Evolutionary conservation across 2,113 vertebrate species (phyloP).

Genomic region (Oophaga pumilio): DNA sequence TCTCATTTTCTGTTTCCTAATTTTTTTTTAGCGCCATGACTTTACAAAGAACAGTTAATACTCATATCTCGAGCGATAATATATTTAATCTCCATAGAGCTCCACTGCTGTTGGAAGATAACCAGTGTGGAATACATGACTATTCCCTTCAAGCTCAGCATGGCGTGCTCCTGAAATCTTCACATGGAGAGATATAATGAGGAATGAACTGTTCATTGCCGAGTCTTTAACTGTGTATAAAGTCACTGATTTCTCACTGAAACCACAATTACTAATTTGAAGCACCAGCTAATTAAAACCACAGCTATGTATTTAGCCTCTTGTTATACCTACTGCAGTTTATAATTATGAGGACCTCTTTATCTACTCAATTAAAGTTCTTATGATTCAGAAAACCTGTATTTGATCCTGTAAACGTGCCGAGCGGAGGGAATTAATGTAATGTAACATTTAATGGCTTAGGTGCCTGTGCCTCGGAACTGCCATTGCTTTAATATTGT

Average conservation of each 20-base stretch:
- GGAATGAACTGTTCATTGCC: conserved; percentile 73
- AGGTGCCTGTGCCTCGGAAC: background rate
- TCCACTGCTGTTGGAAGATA: conserved; percentile 76
- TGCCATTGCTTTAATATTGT: background rate
- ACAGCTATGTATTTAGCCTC: conserved; percentile 86
- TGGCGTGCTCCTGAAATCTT: conserved; percentile 73
- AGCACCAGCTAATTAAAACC: conserved; percentile 87
- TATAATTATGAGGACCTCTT: conserved; percentile 84
- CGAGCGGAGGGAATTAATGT: conserved; percentile 58
- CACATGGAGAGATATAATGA: conserved; percentile 77
- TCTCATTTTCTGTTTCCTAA: conserved; percentile 29
- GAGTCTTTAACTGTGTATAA: conserved; percentile 75
- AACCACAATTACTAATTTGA: conserved; percentile 87
- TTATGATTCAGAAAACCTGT: conserved; percentile 71
- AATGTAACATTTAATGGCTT: conserved; percentile 48
- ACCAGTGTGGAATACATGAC: conserved; percentile 72
- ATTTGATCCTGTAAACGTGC: conserved; percentile 68
- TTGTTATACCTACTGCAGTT: conserved; percentile 84
- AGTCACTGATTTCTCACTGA: conserved; percentile 81
- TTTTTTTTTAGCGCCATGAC: conserved; percentile 38
- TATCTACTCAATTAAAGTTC: conserved; percentile 81
- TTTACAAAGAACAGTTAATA: conserved; percentile 68
- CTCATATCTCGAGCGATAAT: conserved; percentile 69
- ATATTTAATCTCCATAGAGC: conserved; percentile 76
- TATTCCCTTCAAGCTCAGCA: conserved; percentile 72